Conservation (phyloP, 1,140 invertebrate genomes). For the Meloidogyne exigua region DNA sequence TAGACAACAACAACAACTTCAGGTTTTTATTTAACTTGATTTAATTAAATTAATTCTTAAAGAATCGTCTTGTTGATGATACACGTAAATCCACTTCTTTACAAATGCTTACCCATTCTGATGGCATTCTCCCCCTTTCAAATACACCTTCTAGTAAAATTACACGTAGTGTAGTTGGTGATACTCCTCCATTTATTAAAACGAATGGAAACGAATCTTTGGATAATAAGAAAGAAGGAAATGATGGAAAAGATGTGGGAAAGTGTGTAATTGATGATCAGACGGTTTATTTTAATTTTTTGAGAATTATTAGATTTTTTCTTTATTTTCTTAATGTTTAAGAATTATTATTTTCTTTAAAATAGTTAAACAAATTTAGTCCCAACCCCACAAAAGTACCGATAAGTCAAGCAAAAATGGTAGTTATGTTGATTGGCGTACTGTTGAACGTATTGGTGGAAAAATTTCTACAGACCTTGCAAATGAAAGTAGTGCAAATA, state of each 20-base stretch:
- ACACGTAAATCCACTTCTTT: conserved; percentile 56
- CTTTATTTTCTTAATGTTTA: no score
- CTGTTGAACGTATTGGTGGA: conserved; percentile 49
- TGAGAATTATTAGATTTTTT: no score
- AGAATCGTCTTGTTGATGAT: conserved; percentile 35
- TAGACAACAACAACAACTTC: neutral
- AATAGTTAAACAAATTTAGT: no score
- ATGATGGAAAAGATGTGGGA: neutral
- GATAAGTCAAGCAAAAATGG: conserved; percentile 6
- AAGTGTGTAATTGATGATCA: neutral
- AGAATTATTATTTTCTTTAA: no score
- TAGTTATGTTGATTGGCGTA: conserved; percentile 30
- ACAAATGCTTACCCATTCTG: conserved; percentile 47
- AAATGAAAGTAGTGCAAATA: conserved; percentile 52
- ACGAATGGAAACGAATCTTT: neutral
- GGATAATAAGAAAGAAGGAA: neutral
- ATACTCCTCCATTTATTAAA: neutral
- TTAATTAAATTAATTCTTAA: conserved; percentile 16
- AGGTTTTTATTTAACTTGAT: neutral
- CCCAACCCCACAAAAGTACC: no score
- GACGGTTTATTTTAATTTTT: no score
- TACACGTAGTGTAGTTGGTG: neutral
- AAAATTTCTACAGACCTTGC: conserved; percentile 56
- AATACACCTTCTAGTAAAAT: conserved; percentile 14
- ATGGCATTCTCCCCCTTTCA: conserved; percentile 21